Evolutionary conservation across 2,113 vertebrate genomes (phyloP).

Genomic region (Mus pahari): DNA sequence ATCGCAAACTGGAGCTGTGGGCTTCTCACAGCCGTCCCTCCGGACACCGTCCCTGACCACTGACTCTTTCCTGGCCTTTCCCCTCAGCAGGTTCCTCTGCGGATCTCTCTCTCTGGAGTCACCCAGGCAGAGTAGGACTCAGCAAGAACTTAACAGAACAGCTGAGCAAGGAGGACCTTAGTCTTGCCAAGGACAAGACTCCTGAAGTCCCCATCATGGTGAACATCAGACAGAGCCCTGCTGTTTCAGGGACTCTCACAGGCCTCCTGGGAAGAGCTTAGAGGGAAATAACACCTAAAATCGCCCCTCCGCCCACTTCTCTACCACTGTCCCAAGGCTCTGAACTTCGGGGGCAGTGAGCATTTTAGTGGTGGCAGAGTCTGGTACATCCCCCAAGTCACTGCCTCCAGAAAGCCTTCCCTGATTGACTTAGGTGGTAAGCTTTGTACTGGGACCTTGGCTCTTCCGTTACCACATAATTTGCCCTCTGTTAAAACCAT

Average conservation of each 20-base stretch:
- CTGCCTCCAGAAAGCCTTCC: conserved; percentile 6
- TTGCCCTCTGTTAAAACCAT: neutral
- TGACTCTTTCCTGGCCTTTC: neutral
- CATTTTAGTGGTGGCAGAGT: neutral
- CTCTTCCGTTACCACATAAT: neutral
- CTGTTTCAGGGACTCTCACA: neutral
- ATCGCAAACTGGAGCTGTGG: neutral
- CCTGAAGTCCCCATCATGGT: neutral
- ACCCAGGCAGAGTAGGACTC: neutral
- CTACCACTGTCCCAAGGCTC: neutral
- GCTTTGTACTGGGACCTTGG: neutral
- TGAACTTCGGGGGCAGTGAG: conserved; percentile 9
- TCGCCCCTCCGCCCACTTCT: neutral
- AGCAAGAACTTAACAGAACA: neutral
- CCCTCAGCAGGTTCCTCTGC: neutral
- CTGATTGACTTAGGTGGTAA: neutral
- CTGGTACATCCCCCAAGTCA: neutral
- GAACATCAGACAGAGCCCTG: neutral
- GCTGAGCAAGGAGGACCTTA: neutral
- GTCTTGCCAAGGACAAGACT: neutral
- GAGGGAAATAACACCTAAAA: neutral
- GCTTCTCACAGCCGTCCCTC: neutral
- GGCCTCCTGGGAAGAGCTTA: neutral
- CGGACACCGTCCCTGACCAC: too few relatives aligned
- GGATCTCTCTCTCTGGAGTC: neutral